Percentiles rank a stretch among this genome's conserved stretches.
These are phyloP conservation scores for Eupithecia abbreviata DNA, from an alignment of 2,888 invertebrate genomes.

Conservation along the genomic window DNA sequence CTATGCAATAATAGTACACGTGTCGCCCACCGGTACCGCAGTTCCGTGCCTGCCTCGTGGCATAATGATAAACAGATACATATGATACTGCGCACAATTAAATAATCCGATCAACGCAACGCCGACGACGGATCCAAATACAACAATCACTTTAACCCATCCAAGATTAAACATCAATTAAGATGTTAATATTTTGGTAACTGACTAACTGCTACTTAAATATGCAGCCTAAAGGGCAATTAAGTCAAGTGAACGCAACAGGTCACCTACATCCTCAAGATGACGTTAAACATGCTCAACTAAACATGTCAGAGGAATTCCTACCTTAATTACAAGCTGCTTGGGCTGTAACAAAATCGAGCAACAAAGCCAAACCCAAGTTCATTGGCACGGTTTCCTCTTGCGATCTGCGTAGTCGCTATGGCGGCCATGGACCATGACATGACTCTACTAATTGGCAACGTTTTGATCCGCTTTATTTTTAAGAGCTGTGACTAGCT, in stretches of 20 bases:
- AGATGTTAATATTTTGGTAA: conserved; percentile 10
- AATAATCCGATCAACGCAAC: conserved; percentile 22
- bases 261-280: conserved; percentile 41
- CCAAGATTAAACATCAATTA: conserved; percentile 1
- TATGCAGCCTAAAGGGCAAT: conserved; percentile 47
- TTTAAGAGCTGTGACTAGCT: conserved; percentile 16
- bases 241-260: conserved; percentile 48
- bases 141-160: conserved; percentile 4
- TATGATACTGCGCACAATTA: conserved; percentile 49
- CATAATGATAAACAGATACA: conserved; percentile 43
- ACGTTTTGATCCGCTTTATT: conserved; percentile 47
- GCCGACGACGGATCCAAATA: not conserved
- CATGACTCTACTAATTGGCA: conserved; percentile 65
- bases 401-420: conserved; percentile 57
- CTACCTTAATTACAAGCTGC: conserved; percentile 34
- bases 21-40: conserved; percentile 35
- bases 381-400: conserved; percentile 76
- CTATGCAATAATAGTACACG: conserved; percentile 46
- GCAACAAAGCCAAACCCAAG: conserved; percentile 66
- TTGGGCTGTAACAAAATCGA: conserved; percentile 59
- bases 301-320: conserved; percentile 27
- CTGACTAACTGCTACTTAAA: conserved; percentile 30
- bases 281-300: conserved; percentile 27
- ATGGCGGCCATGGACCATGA: conserved; percentile 59
- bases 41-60: conserved; percentile 49